phyloP scores from a whole-genome alignment of 2,797 vertebrate genomes.

The Steatocranus sp. region DNA sequence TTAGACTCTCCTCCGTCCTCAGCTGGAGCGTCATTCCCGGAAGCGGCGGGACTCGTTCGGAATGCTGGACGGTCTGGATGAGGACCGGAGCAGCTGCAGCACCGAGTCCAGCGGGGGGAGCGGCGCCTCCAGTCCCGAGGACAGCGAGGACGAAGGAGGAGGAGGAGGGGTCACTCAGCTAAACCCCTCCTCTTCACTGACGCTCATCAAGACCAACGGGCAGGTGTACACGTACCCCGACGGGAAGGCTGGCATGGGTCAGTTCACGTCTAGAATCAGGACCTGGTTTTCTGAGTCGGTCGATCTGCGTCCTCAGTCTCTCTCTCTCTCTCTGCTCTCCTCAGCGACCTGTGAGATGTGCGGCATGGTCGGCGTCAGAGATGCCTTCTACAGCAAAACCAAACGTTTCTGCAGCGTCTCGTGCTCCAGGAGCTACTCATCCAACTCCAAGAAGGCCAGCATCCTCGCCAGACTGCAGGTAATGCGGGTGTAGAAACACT shows the following conservation, averaged over 20 bases:
- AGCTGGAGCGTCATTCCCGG: constrained; percentile 84
- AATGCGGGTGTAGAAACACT: rapidly evolving
- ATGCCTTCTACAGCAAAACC: constrained; percentile 97
- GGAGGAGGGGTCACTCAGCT: constrained; percentile 49
- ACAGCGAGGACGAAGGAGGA: constrained; percentile 83
- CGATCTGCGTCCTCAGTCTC: not conserved
- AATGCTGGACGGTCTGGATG: constrained; percentile 91
- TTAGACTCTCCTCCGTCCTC: not conserved
- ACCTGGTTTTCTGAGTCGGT: not conserved
- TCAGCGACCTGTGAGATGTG: constrained; percentile 97
- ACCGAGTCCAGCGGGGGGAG: constrained; percentile 85
- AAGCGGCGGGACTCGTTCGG: constrained; percentile 85
- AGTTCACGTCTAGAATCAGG: constrained; percentile 6
- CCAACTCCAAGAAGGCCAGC: constrained; percentile 98
- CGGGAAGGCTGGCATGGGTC: constrained; percentile 95
- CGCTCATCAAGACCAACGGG: constrained; percentile 95
- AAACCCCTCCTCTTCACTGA: constrained; percentile 73
- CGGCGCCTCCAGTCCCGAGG: constrained; percentile 87
- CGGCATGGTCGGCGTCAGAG: constrained; percentile 94
- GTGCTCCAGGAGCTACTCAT: constrained; percentile 94
- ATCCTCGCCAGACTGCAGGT: constrained; percentile 93
- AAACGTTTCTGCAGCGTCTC: constrained; percentile 98
- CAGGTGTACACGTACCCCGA: constrained; percentile 96
- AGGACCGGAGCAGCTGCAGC: constrained; percentile 83
- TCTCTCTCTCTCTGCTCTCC: not conserved